A percentile compares a stretch with the other conserved stretches of the same genome.
phyloP scores from a whole-genome alignment of 2,888 invertebrate genomes.

The Acleris holmiana region DNA sequence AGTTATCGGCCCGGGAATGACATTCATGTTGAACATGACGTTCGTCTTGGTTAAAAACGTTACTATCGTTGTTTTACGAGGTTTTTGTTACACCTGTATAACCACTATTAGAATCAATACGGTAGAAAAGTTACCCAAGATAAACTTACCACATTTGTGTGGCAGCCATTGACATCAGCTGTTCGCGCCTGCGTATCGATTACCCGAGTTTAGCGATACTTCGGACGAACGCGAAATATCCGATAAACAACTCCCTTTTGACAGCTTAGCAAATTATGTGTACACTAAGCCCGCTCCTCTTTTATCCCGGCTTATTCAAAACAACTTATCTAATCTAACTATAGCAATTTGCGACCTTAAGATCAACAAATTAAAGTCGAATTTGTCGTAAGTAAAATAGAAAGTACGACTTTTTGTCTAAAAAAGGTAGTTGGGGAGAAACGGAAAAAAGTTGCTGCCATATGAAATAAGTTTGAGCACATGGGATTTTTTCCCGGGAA shows the following conservation, averaged over 20 bases:
- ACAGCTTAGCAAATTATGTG: conserved; percentile 17
- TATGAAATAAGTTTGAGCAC: too few species aligned
- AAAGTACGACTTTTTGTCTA: neutral
- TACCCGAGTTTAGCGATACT: conserved; percentile 11
- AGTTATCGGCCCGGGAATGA: too few species aligned
- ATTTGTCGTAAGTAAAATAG: too few species aligned
- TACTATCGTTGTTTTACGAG: too few species aligned
- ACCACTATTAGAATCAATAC: too few species aligned
- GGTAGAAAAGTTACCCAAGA: neutral
- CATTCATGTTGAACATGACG: too few species aligned
- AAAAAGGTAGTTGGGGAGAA: neutral
- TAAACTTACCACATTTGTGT: neutral
- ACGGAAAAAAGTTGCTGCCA: neutral
- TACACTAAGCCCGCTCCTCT: neutral
- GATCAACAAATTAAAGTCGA: too few species aligned
- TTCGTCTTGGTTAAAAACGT: too few species aligned
- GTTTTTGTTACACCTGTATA: too few species aligned
- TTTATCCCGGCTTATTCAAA: neutral
- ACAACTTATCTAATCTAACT: too few species aligned
- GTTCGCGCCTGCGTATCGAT: conserved; percentile 3
- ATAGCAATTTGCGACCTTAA: too few species aligned
- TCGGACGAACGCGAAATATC: neutral
- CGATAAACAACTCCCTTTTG: conserved; percentile 12
- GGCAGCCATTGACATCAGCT: neutral
- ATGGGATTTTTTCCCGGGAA: too few species aligned